A percentile compares a stretch with the other conserved stretches of the same genome.
These are phyloP conservation scores for Mastigias papua DNA, from an alignment of 30 jellyfish, hydroid and myxozoan genomes.

Conservation along the genomic window DNA sequence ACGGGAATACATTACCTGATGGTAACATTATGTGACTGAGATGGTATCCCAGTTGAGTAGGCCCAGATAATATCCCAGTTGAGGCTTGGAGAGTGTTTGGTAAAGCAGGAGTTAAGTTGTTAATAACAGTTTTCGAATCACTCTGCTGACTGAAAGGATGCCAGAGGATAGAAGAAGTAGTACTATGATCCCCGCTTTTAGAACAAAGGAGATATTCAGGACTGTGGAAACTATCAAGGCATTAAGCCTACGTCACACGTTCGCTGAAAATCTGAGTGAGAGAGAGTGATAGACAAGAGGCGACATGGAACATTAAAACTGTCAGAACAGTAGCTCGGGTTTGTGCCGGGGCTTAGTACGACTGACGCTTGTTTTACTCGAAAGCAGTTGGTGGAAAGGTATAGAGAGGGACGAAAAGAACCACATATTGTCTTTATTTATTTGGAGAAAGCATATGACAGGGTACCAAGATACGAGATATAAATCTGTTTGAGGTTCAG, in stretches of 20 bases:
- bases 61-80: constrained; percentile 40
- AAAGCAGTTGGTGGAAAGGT: not conserved
- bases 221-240: not conserved
- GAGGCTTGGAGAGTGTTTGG: too few relatives aligned
- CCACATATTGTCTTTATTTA: not conserved
- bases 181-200: constrained; percentile 11
- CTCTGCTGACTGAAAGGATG: constrained; percentile 15
- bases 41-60: constrained; percentile 28
- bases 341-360: not conserved
- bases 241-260: not conserved
- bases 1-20: constrained; percentile 8
- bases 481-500: not conserved
- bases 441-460: not conserved
- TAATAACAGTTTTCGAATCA: not conserved
- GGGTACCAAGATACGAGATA: not conserved
- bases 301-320: too few relatives aligned
- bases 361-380: not conserved
- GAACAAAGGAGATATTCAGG: constrained; percentile 28
- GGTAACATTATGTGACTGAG: not conserved
- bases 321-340: not conserved
- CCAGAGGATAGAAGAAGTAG: constrained; percentile 35
- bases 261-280: not conserved
- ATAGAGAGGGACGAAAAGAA: not conserved
- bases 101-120: constrained; percentile 1
- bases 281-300: not conserved